Base-by-base conservation (phyloP, 2,113 vertebrate genomes). In the Psittacus erithacus region DNA sequence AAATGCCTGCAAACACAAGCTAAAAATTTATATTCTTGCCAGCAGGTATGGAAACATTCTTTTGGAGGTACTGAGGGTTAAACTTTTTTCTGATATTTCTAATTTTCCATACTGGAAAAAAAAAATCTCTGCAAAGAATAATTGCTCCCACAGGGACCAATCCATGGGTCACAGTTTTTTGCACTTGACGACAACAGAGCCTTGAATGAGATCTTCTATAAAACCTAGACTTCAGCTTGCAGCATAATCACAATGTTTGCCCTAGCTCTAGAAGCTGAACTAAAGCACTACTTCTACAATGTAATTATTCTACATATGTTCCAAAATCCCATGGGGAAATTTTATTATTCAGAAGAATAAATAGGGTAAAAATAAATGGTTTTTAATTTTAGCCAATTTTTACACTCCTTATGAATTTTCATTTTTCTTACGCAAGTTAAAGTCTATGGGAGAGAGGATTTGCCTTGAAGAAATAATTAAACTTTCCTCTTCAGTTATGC, bases 141-240 rank as follows among this genome's bases (percentile, higher is more conserved):
- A 99, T 99, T 99, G 98, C 98, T 99, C 99, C 98, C 99, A 82
- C 35, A 98, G 99, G 98, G 99, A 99, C 98, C 96, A 97, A 98
- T 98, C 97, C 97, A 60, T 28, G 65, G 97, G 98, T 98, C 97
- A 98, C 97, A 97, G 92, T 92, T 96, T 97, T 98, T 97, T 96
- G 96, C 97, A 96, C 96, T 96, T 95, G 97, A 98, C 89, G 93
- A 95, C 95, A 97, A 97, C 86, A 96, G 96, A 97, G 96, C 93
- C 96, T 95, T 97, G 96, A 97, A 97, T 94, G 92, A 97, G 95
- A 95, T 97, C 96, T 97, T 96, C 95, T 94, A 76, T 67, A 95
- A 97, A 95, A 93, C 91, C 86, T 46, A 95, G 93, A 96, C 92
- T 96, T 92, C 90, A 96, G 96, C 94, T 96, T 64, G 78, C 87